These are phyloP conservation scores for Rhopilema esculentum DNA, from an alignment of 30 jellyfish, hydroid and myxozoan species.

Conservation along the genomic window DNA sequence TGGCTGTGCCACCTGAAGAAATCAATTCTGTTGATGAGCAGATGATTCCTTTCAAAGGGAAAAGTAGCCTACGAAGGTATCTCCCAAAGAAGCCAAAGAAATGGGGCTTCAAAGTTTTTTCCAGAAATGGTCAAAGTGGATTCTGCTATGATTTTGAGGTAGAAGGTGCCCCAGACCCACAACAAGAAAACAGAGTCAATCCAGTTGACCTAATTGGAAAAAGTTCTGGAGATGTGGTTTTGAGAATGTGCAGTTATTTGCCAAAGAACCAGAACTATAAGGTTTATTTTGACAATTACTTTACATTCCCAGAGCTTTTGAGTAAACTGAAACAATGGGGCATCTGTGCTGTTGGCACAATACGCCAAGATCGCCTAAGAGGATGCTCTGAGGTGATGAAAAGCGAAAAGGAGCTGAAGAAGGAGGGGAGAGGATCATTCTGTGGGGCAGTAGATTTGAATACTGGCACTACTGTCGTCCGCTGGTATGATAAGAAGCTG, in stretches of 20 bases:
- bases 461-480: constrained; percentile 56
- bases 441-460: constrained; percentile 61
- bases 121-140: constrained; percentile 51
- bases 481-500: constrained; percentile 55
- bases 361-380: constrained; percentile 57
- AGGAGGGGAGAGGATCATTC: constrained; percentile 68
- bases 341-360: constrained; percentile 63
- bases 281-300: constrained; percentile 70
- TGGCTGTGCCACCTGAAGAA: constrained; percentile 39
- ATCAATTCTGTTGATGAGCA: constrained; percentile 63
- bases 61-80: constrained; percentile 39
- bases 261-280: constrained; percentile 54
- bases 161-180: constrained; percentile 71
- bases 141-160: constrained; percentile 56
- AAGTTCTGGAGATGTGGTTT: constrained; percentile 57
- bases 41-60: constrained; percentile 67
- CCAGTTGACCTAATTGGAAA: constrained; percentile 33
- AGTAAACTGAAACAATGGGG: constrained; percentile 59
- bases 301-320: constrained; percentile 54
- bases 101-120: constrained; percentile 55
- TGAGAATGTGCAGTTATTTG: constrained; percentile 49
- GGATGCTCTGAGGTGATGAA: constrained; percentile 47
- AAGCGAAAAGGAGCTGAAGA: constrained; percentile 55
- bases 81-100: constrained; percentile 62
- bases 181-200: neutral